Percentiles rank a stretch among this genome's conserved stretches.
phyloP scores from a whole-genome alignment of 1,140 invertebrate species.

The Aphis gossypii region DNA sequence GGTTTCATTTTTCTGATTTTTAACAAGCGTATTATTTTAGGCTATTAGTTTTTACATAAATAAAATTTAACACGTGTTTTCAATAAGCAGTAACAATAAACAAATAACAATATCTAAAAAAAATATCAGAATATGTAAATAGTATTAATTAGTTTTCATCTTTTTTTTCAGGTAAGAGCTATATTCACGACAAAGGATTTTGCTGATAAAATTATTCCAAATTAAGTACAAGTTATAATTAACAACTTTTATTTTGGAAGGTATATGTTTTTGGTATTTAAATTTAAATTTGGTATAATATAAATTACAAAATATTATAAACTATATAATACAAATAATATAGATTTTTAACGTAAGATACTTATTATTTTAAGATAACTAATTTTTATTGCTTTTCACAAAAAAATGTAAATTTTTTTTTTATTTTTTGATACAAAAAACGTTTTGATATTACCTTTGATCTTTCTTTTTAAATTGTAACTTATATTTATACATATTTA shows the following conservation, averaged over 20 bases:
- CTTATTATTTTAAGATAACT: not conserved
- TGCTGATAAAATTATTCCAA: not conserved
- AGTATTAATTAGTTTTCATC: not conserved
- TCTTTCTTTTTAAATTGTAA: not conserved
- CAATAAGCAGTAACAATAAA: not conserved
- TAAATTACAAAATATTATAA: not conserved
- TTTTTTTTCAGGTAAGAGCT: slow-evolving; percentile 9
- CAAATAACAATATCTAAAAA: not conserved
- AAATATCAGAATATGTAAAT: not conserved
- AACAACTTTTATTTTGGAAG: not conserved
- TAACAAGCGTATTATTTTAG: not conserved
- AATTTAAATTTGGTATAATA: not conserved
- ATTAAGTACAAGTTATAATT: not conserved
- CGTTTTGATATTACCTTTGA: too few species aligned
- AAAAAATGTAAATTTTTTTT: not conserved
- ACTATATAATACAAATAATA: too few species aligned
- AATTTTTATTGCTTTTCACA: not conserved
- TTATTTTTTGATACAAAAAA: too few species aligned
- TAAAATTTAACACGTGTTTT: not conserved
- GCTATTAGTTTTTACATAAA: not conserved
- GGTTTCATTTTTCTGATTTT: not conserved
- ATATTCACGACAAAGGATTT: not conserved
- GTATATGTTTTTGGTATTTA: not conserved
- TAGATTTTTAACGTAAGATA: not conserved
- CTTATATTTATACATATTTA: not conserved